These are phyloP conservation scores for Andricus quercusramuli DNA, from an alignment of 2,888 invertebrate species.

Conservation along the genomic window DNA sequence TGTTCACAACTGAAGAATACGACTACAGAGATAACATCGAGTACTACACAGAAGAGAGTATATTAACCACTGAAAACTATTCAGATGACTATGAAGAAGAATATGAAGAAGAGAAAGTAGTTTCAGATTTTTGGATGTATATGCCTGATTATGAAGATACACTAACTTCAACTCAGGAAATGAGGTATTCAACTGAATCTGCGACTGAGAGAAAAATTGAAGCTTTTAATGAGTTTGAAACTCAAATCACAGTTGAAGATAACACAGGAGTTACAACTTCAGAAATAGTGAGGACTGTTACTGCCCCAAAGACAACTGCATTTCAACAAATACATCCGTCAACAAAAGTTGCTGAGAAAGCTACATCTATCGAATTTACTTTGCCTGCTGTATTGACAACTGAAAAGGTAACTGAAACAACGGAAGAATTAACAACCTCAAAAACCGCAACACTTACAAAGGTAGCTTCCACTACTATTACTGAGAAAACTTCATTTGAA, in stretches of 20 bases:
- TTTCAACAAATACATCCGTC: background rate
- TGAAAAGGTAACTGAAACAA: background rate
- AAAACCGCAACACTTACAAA: background rate
- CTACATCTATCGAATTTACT: background rate
- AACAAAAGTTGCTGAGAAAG: background rate
- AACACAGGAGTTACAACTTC: too few species aligned
- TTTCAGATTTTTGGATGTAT: background rate
- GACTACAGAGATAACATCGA: background rate
- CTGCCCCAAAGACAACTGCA: background rate
- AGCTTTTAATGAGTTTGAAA: background rate
- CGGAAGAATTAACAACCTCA: background rate
- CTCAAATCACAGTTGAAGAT: background rate
- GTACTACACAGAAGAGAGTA: background rate
- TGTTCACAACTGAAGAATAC: background rate
- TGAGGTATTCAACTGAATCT: background rate
- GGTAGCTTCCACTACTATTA: background rate
- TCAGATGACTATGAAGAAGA: slow-evolving; percentile 20
- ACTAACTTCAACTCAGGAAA: background rate
- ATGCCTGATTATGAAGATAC: background rate
- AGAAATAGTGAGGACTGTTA: background rate
- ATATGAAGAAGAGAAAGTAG: background rate
- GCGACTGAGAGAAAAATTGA: background rate
- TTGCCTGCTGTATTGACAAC: background rate
- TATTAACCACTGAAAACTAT: slow-evolving; percentile 3
- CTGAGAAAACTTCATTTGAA: background rate